phyloP scores from a whole-genome alignment of 2,797 vertebrate species.

The Mormyrops boulengeri region DNA sequence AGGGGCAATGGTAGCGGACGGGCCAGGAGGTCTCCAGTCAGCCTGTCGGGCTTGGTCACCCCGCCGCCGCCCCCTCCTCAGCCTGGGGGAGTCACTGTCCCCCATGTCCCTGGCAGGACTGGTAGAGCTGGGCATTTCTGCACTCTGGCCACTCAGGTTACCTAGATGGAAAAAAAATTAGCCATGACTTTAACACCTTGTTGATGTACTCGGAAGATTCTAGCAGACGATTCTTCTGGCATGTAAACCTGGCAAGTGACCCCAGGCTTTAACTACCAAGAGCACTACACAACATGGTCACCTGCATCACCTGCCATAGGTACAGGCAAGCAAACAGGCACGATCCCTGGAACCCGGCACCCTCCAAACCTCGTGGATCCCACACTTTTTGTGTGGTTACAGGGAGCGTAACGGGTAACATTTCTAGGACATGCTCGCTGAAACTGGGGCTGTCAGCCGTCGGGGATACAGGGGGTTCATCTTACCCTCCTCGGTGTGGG shows the following conservation, averaged over 20 bases:
- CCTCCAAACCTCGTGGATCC: not conserved
- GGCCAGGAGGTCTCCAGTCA: slow-evolving; percentile 55
- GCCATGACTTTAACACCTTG: not conserved
- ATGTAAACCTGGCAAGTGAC: not conserved
- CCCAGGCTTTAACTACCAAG: not conserved
- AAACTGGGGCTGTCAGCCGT: slow-evolving; percentile 35
- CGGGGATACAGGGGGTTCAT: slow-evolving; percentile 66
- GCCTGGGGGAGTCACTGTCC: slow-evolving; percentile 46
- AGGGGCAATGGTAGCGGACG: slow-evolving; percentile 36
- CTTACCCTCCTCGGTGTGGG: slow-evolving; percentile 63
- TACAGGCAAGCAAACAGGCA: not conserved
- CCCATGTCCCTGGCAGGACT: slow-evolving; percentile 10
- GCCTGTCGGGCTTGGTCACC: slow-evolving; percentile 70
- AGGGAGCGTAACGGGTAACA: not conserved
- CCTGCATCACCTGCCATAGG: not conserved
- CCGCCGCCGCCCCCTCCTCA: slow-evolving; percentile 63
- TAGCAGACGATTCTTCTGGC: not conserved
- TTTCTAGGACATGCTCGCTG: slow-evolving; percentile 3
- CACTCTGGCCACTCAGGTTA: not conserved
- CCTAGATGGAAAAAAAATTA: not conserved
- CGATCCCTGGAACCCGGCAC: not conserved
- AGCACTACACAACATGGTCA: not conserved
- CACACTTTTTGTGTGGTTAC: not conserved
- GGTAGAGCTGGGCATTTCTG: not conserved
- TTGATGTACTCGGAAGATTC: not conserved